phyloP scores from a whole-genome alignment of 2,113 vertebrate species.

The cattle (Bos taurus) region ARS-UCD2.0 NC_037333.1:62368501-62369000 shows the following conservation, averaged over 20 bases:
- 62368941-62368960: background rate
- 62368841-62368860: background rate
- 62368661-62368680: background rate
- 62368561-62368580: background rate
- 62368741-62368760: background rate
- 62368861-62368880: background rate
- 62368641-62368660: background rate
- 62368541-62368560: background rate
- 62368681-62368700: background rate
- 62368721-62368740: accelerated
- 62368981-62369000: background rate
- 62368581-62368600: background rate
- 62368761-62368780: background rate
- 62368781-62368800: accelerated
- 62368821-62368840: background rate
- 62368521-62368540: background rate
- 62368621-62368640: background rate
- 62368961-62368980: background rate
- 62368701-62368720: background rate
- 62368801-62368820: too few species aligned
- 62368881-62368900: background rate
- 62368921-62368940: background rate
- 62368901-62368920: background rate
- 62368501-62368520: background rate
- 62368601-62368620: background rate